phyloP scores from a whole-genome alignment of 2,113 vertebrate species.

The Alethe castanea region DNA sequence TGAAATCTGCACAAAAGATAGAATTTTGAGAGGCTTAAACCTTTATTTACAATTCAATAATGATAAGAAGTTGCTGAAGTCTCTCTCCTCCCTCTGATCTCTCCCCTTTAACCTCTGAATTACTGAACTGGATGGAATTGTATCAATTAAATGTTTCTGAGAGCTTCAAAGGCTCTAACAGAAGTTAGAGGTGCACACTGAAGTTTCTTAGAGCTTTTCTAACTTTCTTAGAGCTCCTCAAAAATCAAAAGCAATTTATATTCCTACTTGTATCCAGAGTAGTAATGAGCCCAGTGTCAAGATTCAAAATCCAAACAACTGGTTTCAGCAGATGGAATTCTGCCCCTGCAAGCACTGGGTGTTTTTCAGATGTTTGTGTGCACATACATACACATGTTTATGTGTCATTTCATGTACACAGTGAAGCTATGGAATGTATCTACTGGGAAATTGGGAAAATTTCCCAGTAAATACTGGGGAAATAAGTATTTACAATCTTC shows the following conservation, averaged over 20 bases:
- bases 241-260: not conserved
- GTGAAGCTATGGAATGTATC: not conserved
- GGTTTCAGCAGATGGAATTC: not conserved
- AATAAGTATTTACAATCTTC: not conserved
- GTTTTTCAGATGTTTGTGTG: not conserved
- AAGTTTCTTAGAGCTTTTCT: not conserved
- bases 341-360: not conserved
- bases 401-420: not conserved
- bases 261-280: not conserved
- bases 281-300: not conserved
- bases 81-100: not conserved
- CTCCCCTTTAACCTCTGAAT: constrained; percentile 1
- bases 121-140: not conserved
- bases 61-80: not conserved
- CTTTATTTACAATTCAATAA: constrained; percentile 16
- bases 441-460: not conserved
- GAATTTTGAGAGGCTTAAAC: constrained; percentile 46
- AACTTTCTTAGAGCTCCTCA: not conserved
- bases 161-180: not conserved
- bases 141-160: not conserved
- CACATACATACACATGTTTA: not conserved
- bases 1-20: constrained; percentile 36
- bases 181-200: not conserved
- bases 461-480: not conserved
- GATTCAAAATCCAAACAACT: not conserved